These are phyloP conservation scores for Frankliniella intonsa DNA, from an alignment of 2,888 invertebrate species.

Conservation along the genomic window DNA sequence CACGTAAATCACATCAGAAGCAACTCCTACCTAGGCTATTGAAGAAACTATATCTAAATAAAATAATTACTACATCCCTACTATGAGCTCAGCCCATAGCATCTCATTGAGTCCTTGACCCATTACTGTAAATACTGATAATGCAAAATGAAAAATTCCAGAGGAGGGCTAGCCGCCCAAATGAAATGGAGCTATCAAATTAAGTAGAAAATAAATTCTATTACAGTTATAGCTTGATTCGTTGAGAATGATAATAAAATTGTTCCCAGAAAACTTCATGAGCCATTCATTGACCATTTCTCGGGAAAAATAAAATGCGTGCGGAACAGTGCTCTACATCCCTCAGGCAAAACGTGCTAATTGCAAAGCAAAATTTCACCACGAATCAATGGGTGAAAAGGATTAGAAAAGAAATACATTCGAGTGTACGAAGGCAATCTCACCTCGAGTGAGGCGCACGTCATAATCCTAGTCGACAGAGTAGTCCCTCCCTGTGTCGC, in stretches of 20 bases:
- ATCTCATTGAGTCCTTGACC: background rate
- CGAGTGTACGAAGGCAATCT: background rate
- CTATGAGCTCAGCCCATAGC: background rate
- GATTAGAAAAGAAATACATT: background rate
- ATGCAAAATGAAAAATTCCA: too few species aligned
- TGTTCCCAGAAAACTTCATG: background rate
- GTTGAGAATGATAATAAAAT: background rate
- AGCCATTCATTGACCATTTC: background rate
- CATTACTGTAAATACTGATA: too few species aligned
- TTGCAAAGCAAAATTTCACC: conserved; percentile 8
- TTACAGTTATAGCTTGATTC: background rate
- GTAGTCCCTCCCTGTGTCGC: conserved; percentile 4
- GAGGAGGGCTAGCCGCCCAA: too few species aligned
- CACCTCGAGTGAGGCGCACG: conserved; percentile 17
- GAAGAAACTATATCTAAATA: too few species aligned
- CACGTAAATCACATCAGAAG: background rate
- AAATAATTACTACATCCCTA: too few species aligned
- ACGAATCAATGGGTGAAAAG: background rate
- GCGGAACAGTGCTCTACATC: background rate
- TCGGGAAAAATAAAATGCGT: background rate
- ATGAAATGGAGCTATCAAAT: too few species aligned
- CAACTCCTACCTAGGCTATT: too few species aligned
- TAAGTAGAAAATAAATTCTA: too few species aligned
- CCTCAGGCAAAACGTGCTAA: conserved; percentile 17
- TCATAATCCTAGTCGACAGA: conserved; percentile 23